Evolutionary conservation across 2,888 invertebrate genomes (phyloP).

Genomic region (Diploptera punctata): DNA sequence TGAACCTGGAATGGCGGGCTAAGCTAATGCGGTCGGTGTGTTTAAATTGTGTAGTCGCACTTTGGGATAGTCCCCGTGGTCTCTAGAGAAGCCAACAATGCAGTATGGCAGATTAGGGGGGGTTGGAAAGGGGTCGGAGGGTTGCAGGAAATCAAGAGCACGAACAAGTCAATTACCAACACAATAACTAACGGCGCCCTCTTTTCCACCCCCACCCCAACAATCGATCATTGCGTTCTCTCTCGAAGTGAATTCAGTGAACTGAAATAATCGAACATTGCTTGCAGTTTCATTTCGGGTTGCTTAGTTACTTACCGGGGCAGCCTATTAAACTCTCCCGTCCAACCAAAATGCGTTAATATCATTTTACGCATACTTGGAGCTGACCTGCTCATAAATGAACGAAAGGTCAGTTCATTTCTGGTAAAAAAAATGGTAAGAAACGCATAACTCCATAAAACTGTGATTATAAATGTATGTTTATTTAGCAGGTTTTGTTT

Average conservation of each 20-base stretch:
- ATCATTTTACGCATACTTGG: too few relatives aligned
- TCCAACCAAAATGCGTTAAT: too few relatives aligned
- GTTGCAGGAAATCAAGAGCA: conserved; percentile 6
- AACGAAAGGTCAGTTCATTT: too few relatives aligned
- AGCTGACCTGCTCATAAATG: too few relatives aligned
- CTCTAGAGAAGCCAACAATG: neutral
- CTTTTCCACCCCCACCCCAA: neutral
- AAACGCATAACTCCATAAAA: too few relatives aligned
- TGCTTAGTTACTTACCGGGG: neutral
- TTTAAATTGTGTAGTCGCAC: neutral
- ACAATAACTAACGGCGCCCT: conserved; percentile 10
- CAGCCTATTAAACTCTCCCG: too few relatives aligned
- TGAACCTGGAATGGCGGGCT: too few relatives aligned
- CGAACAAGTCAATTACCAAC: conserved; percentile 27
- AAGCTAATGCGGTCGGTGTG: neutral
- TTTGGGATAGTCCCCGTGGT: neutral
- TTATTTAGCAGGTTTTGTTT: too few relatives aligned
- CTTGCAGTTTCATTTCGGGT: conserved; percentile 7
- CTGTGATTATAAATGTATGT: too few relatives aligned
- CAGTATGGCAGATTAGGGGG: neutral
- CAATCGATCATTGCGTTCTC: conserved; percentile 5
- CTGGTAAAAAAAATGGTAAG: too few relatives aligned
- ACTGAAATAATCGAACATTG: neutral
- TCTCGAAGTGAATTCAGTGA: neutral
- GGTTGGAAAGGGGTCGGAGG: too few relatives aligned